These are phyloP conservation scores for Dexiosoma caninum DNA, from an alignment of 2,888 invertebrate species.

Conservation along the genomic window DNA sequence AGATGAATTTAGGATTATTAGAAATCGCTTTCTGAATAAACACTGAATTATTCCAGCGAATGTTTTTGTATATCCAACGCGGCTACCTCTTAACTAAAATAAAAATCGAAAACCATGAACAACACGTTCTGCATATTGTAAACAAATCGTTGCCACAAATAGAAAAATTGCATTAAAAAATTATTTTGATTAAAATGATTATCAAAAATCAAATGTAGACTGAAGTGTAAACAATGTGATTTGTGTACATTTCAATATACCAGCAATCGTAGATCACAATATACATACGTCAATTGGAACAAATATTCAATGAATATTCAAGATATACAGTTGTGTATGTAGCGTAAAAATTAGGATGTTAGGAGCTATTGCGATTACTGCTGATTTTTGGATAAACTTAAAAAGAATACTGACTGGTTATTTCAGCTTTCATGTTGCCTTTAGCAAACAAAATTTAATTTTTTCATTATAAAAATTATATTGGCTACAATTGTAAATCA, in stretches of 20 bases:
- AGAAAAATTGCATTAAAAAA: slow-evolving; percentile 30
- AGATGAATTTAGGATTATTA: no score
- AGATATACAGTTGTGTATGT: not conserved
- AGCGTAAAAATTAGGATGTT: no score
- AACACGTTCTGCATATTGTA: not conserved
- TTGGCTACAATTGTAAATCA: no score
- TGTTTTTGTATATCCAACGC: not conserved
- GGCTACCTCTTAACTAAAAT: not conserved
- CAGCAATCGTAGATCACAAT: not conserved
- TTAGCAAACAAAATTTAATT: no score
- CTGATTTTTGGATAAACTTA: no score
- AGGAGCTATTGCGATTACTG: no score
- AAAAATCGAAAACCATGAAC: not conserved
- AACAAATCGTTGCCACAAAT: not conserved
- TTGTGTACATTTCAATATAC: not conserved
- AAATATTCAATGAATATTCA: not conserved
- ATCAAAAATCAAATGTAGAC: slow-evolving; percentile 2
- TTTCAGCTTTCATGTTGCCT: no score
- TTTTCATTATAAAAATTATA: no score
- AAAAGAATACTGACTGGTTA: no score
- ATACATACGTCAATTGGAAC: no score
- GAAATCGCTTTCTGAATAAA: no score
- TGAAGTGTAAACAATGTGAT: not conserved
- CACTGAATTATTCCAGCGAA: not conserved
- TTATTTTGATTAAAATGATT: slow-evolving; percentile 27